Conservation (phyloP, 2,797 vertebrate genomes). For the Mycteria americana region DNA sequence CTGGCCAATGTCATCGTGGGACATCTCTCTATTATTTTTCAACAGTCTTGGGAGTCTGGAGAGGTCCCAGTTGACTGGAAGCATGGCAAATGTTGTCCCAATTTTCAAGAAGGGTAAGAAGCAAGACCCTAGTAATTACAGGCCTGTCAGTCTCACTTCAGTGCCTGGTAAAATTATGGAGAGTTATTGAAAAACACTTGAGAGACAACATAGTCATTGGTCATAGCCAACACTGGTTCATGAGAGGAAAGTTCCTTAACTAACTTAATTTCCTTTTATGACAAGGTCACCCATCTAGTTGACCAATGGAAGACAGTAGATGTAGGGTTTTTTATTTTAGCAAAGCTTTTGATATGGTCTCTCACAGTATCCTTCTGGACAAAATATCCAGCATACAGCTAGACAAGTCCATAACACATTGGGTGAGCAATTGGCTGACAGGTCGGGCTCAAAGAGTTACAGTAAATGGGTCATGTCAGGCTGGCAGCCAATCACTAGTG, state of each 20-base stretch:
- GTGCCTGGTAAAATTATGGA: not conserved
- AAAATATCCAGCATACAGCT: not conserved
- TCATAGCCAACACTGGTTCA: not conserved
- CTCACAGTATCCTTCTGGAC: not conserved
- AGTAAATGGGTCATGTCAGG: not conserved
- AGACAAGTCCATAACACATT: not conserved
- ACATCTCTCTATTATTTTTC: not conserved
- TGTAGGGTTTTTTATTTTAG: not conserved
- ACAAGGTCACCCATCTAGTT: not conserved
- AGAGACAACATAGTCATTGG: not conserved
- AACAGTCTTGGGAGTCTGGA: not conserved
- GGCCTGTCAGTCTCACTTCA: not conserved
- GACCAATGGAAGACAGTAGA: not conserved
- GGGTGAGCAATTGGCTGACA: not conserved
- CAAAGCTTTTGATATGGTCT: not conserved
- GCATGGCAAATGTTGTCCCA: not conserved
- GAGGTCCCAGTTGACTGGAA: not conserved
- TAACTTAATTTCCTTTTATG: not conserved
- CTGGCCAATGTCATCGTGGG: fast-evolving
- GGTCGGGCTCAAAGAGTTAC: not conserved
- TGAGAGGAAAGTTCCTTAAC: not conserved
- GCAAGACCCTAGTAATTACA: not conserved
- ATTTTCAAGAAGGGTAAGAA: not conserved
- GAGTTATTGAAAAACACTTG: not conserved
- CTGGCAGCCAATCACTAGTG: not conserved